Conservation (phyloP, 2,113 vertebrate genomes). For the Setophaga coronata region DNA sequence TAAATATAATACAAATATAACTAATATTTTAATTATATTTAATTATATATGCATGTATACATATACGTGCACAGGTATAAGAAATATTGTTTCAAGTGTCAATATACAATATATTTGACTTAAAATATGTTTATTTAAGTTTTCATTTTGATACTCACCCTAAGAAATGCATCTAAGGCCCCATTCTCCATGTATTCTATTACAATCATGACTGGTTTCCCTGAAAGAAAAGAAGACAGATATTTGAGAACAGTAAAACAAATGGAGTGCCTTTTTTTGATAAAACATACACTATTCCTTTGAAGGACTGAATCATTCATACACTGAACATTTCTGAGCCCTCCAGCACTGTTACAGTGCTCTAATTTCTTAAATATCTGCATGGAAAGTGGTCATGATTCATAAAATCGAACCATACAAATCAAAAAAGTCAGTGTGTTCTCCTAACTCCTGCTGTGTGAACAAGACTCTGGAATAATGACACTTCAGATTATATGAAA, state of each 20-base stretch:
- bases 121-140: neutral
- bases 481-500: conserved; percentile 48
- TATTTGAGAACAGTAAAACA: conserved; percentile 43
- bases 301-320: conserved; percentile 23
- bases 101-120: neutral
- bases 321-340: conserved; percentile 16
- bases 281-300: conserved; percentile 37
- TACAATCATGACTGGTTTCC: conserved; percentile 98
- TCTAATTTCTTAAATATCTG: conserved; percentile 60
- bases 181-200: conserved; percentile 99
- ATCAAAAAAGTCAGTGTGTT: conserved; percentile 62
- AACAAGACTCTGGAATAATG: conserved; percentile 49
- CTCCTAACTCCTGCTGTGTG: conserved; percentile 42
- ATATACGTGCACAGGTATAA: neutral
- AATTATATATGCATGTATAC: neutral
- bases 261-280: neutral
- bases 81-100: neutral
- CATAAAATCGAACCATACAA: conserved; percentile 60
- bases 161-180: conserved; percentile 95
- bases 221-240: conserved; percentile 71
- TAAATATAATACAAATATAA: neutral
- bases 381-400: conserved; percentile 28
- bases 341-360: conserved; percentile 16
- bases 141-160: conserved; percentile 79
- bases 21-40: neutral